A percentile compares a stretch with the other conserved stretches of the same genome.
Evolutionary conservation across 2,113 vertebrate species (phyloP).

Genomic region (Cheilinus undulatus): DNA sequence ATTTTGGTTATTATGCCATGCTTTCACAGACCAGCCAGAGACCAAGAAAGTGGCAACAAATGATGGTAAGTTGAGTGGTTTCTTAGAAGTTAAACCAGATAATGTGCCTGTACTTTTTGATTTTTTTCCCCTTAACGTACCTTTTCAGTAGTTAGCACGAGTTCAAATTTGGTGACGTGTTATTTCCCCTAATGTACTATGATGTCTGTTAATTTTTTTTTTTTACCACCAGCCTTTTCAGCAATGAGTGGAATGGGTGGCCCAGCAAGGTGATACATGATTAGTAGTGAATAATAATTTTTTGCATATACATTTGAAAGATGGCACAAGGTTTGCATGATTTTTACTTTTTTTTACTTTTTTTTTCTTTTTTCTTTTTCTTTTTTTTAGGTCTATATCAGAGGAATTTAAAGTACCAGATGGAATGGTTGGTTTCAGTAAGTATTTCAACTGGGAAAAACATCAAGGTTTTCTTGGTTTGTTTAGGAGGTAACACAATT

Average conservation of each 20-base stretch:
- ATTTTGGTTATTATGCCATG: conserved; percentile 43
- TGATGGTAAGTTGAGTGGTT: conserved; percentile 89
- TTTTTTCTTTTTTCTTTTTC: background rate
- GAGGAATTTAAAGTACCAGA: conserved; percentile 99
- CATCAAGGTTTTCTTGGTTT: no score
- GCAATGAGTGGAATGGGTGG: conserved; percentile 91
- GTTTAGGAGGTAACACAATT: conserved; percentile 17
- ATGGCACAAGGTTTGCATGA: background rate
- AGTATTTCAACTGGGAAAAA: no score
- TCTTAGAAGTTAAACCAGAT: background rate
- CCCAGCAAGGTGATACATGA: conserved; percentile 86
- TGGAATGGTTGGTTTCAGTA: conserved; percentile 99
- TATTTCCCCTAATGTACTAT: background rate
- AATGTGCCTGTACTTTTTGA: conserved; percentile 8
- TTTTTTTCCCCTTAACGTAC: background rate
- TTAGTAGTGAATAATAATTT: background rate
- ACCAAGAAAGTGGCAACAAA: conserved; percentile 98
- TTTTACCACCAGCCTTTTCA: conserved; percentile 87
- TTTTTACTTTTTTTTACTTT: no score
- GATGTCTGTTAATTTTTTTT: conserved; percentile 5
- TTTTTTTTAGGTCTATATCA: conserved; percentile 87
- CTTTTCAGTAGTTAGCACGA: no score
- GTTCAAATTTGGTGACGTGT: no score
- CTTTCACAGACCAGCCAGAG: conserved; percentile 94
- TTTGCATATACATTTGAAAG: fast-evolving